Conservation (phyloP, 2,797 vertebrate genomes). For the Galagoides demidoff region DNA sequence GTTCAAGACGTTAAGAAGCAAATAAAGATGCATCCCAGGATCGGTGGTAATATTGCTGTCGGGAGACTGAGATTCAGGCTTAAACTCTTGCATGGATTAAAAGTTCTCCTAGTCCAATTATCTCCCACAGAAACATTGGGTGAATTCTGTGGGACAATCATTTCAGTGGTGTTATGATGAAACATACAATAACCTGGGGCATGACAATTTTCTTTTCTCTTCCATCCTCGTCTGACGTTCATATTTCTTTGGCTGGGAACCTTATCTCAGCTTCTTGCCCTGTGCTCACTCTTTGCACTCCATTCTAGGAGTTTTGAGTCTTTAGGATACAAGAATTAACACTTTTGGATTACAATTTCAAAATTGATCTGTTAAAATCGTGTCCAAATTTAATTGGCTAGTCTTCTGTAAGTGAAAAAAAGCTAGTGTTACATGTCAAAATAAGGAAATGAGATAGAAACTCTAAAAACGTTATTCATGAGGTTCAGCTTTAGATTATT, state of each 20-base stretch:
- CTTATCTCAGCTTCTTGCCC: neutral
- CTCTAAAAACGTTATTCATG: neutral
- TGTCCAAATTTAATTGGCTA: neutral
- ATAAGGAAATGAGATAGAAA: neutral
- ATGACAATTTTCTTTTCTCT: neutral
- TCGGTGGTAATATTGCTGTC: neutral
- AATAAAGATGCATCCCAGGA: neutral
- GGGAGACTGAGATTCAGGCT: neutral
- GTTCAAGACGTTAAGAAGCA: neutral
- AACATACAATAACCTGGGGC: accelerated
- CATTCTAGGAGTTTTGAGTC: neutral
- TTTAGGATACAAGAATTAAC: neutral
- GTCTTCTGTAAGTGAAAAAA: neutral
- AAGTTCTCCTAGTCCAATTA: neutral
- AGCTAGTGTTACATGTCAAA: neutral
- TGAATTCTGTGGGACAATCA: neutral
- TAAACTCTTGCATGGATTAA: neutral
- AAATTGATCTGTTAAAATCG: neutral
- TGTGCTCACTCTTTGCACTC: neutral
- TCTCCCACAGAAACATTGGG: neutral
- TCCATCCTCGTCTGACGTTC: neutral
- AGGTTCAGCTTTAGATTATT: slow-evolving; percentile 23
- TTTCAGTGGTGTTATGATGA: neutral
- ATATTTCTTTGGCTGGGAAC: neutral
- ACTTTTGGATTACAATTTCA: neutral